Percentiles rank a stretch among this genome's conserved stretches.
Evolutionary conservation across 2,888 invertebrate species (phyloP).

Genomic region (Phalangium opilio): DNA sequence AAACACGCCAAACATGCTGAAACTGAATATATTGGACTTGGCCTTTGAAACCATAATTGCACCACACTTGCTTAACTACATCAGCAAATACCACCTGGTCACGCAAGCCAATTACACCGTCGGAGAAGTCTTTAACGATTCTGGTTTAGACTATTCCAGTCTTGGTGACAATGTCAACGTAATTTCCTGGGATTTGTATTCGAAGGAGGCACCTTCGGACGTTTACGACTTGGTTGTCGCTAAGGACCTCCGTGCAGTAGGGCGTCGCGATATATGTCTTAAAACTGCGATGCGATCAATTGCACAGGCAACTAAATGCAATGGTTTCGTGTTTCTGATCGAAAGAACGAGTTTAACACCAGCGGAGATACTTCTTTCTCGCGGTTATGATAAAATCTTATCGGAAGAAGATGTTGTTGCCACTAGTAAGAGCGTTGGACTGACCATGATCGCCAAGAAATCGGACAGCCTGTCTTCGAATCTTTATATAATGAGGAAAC

Average conservation of each 20-base stretch:
- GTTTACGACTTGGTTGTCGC: conserved; percentile 26
- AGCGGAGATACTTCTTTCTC: conserved; percentile 20
- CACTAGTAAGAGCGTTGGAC: conserved; percentile 13
- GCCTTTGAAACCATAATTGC: conserved; percentile 21
- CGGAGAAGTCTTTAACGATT: conserved; percentile 14
- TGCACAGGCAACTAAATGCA: conserved; percentile 41
- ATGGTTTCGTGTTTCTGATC: conserved; percentile 49
- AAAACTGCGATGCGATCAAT: too few relatives aligned
- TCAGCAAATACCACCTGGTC: conserved; percentile 11
- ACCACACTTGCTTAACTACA: conserved; percentile 9
- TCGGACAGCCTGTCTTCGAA: conserved; percentile 41
- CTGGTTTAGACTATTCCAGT: too few relatives aligned
- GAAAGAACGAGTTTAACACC: conserved; percentile 19
- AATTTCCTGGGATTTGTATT: conserved; percentile 40
- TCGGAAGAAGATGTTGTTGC: conserved; percentile 14
- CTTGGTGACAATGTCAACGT: conserved; percentile 19
- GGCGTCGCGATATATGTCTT: too few relatives aligned
- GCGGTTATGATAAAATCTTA: conserved; percentile 13
- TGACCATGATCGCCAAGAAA: conserved; percentile 35
- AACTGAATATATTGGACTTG: too few relatives aligned
- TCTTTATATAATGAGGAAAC: conserved; percentile 46
- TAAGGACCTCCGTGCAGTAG: conserved; percentile 14
- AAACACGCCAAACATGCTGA: too few relatives aligned
- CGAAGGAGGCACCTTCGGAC: conserved; percentile 30
- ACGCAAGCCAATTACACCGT: conserved; percentile 42